These are phyloP conservation scores for Ciconia maguari DNA, from an alignment of 2,113 vertebrate genomes.

Conservation along the genomic window DNA sequence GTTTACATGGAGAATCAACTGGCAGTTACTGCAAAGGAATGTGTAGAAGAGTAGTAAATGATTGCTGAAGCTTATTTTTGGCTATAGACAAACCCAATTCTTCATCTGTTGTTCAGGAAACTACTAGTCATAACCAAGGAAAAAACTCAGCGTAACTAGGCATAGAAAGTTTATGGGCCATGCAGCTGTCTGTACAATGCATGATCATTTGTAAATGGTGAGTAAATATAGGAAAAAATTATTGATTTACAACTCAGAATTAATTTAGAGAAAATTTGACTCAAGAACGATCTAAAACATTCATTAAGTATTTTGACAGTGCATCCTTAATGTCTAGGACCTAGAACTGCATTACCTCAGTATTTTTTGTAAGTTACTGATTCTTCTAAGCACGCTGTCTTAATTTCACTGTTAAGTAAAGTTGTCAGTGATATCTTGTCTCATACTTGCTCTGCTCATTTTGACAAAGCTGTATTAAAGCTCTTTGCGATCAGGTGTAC, in stretches of 20 bases:
- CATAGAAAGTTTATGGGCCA: background rate
- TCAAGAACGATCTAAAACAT: background rate
- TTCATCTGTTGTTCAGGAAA: background rate
- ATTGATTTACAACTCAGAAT: background rate
- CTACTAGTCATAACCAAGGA: background rate
- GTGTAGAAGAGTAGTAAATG: background rate
- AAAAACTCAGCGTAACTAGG: background rate
- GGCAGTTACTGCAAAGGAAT: background rate
- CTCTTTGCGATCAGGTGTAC: background rate
- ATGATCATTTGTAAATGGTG: background rate
- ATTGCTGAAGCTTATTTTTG: background rate
- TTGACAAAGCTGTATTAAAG: background rate
- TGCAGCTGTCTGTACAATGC: background rate
- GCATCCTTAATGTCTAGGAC: background rate
- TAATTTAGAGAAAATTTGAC: background rate
- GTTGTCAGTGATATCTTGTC: background rate
- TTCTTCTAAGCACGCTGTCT: background rate
- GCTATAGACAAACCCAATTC: background rate
- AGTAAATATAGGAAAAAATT: background rate
- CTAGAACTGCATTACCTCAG: background rate
- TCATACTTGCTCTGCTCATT: background rate
- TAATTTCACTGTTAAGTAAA: background rate
- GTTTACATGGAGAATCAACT: background rate
- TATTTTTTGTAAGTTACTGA: background rate
- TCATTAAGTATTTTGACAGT: background rate